Evolutionary conservation across 1,140 invertebrate genomes (phyloP).

Genomic region (Batillaria attramentaria): DNA sequence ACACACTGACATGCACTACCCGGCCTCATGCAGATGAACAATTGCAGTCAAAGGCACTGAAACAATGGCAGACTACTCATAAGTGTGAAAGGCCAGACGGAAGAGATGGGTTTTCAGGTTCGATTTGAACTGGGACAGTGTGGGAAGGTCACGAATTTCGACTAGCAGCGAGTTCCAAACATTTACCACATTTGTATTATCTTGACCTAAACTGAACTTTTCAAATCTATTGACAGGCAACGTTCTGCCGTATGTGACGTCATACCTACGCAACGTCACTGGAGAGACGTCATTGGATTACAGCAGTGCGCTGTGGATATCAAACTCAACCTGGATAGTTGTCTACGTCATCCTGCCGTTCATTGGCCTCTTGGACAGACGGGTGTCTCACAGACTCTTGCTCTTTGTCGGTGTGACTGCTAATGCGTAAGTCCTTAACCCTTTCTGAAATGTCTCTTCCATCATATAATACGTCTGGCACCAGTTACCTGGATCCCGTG

Average conservation of each 20-base stretch:
- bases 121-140: too few species aligned
- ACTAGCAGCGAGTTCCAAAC: too few species aligned
- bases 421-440: slow-evolving; percentile 1
- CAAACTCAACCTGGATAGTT: slow-evolving; percentile 47
- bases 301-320: slow-evolving; percentile 55
- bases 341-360: slow-evolving; percentile 60
- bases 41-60: too few species aligned
- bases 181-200: neutral
- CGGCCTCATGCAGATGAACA: too few species aligned
- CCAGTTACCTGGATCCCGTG: too few species aligned
- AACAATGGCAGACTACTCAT: too few species aligned
- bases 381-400: slow-evolving; percentile 55
- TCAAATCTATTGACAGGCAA: too few species aligned
- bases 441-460: too few species aligned
- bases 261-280: slow-evolving; percentile 64
- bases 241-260: slow-evolving; percentile 71
- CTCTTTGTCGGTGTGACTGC: slow-evolving; percentile 50
- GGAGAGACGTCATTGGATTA: slow-evolving; percentile 28
- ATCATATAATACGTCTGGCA: too few species aligned
- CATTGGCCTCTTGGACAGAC: slow-evolving; percentile 60
- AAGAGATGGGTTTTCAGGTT: too few species aligned
- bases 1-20: too few species aligned
- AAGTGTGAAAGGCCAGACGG: neutral
- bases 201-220: neutral
- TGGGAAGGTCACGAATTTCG: too few species aligned